Evolutionary conservation across 2,888 invertebrate species (phyloP).

Genomic region (Bibio marci): DNA sequence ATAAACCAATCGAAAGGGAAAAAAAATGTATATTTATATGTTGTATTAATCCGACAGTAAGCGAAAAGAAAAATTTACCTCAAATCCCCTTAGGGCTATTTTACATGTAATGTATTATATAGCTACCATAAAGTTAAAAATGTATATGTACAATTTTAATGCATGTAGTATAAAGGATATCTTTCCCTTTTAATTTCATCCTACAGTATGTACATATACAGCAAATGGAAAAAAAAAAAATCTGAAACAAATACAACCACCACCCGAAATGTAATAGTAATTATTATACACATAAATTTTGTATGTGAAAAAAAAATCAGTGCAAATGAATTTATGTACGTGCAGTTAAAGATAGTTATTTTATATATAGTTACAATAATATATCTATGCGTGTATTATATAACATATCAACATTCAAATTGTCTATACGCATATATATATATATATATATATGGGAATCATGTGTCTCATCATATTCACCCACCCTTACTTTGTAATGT

Average conservation of each 20-base stretch:
- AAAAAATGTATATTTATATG: too few relatives aligned
- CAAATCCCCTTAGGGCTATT: constrained; percentile 6
- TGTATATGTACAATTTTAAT: too few relatives aligned
- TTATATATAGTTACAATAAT: too few relatives aligned
- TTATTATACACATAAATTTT: neutral
- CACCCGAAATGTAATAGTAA: neutral
- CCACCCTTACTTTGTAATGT: neutral
- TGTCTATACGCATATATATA: neutral
- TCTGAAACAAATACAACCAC: neutral
- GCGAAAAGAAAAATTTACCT: constrained; percentile 5
- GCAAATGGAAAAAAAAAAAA: neutral
- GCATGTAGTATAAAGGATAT: neutral
- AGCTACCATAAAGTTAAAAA: neutral
- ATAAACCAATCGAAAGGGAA: too few relatives aligned
- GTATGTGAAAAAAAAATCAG: neutral
- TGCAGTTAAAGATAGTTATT: too few relatives aligned
- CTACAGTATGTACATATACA: neutral
- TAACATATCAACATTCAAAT: too few relatives aligned
- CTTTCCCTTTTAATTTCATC: neutral
- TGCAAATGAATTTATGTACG: constrained; percentile 1
- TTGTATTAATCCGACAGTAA: constrained; percentile 3
- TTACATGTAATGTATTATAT: neutral
- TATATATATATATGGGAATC: neutral
- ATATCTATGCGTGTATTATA: too few relatives aligned
- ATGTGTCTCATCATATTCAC: neutral